Conservation (phyloP, 2,797 vertebrate species). For the Microhierax caerulescens region DNA sequence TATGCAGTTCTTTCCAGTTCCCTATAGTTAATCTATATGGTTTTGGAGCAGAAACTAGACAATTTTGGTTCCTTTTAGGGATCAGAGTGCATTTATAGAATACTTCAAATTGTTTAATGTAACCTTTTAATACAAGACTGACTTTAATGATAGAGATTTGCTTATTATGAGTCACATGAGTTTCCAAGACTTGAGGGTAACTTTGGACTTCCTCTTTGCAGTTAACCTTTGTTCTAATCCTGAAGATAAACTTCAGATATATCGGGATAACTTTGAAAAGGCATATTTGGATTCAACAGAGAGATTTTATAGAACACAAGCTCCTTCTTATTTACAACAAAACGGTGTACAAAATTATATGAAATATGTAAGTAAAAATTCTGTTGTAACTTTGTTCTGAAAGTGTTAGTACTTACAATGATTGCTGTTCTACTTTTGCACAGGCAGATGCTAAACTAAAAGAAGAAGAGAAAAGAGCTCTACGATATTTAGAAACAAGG, state of each 20-base stretch:
- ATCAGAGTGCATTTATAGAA: neutral
- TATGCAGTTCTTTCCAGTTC: neutral
- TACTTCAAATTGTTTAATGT: neutral
- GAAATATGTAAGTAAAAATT: constrained; percentile 92
- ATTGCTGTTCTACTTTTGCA: constrained; percentile 74
- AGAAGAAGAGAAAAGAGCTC: constrained; percentile 96
- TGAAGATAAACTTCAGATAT: constrained; percentile 97
- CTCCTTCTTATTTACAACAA: constrained; percentile 94
- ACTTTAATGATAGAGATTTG: neutral
- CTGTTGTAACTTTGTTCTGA: neutral
- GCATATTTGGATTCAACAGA: constrained; percentile 96
- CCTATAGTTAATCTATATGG: neutral
- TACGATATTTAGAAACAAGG: constrained; percentile 95
- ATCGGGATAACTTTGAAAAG: constrained; percentile 98
- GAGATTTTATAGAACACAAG: constrained; percentile 96
- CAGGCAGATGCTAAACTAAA: constrained; percentile 98
- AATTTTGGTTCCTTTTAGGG: neutral
- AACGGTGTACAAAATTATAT: constrained; percentile 98
- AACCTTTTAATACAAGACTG: neutral
- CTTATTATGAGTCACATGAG: neutral
- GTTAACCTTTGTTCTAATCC: constrained; percentile 97
- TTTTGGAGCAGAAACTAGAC: neutral
- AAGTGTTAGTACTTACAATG: constrained; percentile 69
- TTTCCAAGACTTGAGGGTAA: neutral
- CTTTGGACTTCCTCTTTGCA: constrained; percentile 75